These are phyloP conservation scores for Bruchidius siliquastri DNA, from an alignment of 2,888 invertebrate genomes.

Conservation along the genomic window DNA sequence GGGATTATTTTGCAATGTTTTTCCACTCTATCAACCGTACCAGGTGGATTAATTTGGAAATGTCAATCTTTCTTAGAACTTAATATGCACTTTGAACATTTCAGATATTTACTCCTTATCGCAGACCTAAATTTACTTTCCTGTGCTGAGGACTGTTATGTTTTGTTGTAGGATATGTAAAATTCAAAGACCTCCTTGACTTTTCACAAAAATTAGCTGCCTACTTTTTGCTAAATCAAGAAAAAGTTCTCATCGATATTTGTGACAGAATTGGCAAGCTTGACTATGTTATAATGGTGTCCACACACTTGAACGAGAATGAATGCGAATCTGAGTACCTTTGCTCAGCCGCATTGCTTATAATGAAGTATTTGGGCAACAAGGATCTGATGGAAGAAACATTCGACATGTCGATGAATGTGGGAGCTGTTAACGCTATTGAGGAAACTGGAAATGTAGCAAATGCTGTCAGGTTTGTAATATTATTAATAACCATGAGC, in stretches of 20 bases:
- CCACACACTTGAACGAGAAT: slow-evolving; percentile 22
- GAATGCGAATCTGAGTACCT: slow-evolving; percentile 22
- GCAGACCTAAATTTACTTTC: too few species aligned
- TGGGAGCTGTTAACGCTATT: neutral
- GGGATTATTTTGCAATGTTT: too few species aligned
- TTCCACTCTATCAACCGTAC: too few species aligned
- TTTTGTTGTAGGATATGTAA: neutral
- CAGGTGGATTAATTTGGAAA: too few species aligned
- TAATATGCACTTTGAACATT: too few species aligned
- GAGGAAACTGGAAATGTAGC: neutral
- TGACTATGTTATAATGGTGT: slow-evolving; percentile 23
- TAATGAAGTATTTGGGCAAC: slow-evolving; percentile 26
- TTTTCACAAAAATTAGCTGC: slow-evolving; percentile 23
- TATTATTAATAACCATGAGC: slow-evolving; percentile 12
- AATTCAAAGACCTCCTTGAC: slow-evolving; percentile 5
- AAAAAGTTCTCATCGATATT: slow-evolving; percentile 26
- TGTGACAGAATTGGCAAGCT: slow-evolving; percentile 25
- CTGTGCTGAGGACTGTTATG: too few species aligned
- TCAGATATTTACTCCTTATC: too few species aligned
- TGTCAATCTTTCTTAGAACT: too few species aligned
- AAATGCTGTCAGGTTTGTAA: neutral
- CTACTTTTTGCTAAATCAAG: slow-evolving; percentile 21
- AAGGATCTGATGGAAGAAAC: neutral
- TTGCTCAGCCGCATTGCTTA: slow-evolving; percentile 26
- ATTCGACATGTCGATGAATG: neutral